Evolutionary conservation across 2,888 invertebrate genomes (phyloP).

Genomic region (Halictus quadricinctus): DNA sequence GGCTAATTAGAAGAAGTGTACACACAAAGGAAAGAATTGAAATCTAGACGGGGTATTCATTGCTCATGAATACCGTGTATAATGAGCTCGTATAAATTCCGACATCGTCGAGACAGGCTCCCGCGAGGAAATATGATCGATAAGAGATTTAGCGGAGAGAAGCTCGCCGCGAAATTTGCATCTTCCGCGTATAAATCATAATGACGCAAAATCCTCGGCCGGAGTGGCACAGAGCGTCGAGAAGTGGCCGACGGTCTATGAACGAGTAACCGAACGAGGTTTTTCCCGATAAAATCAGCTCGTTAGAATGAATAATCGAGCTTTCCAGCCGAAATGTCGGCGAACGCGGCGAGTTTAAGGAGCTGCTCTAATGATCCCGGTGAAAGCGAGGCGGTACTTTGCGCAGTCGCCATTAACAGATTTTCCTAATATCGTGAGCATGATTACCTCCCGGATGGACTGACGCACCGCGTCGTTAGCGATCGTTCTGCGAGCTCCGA

Average conservation of each 20-base stretch:
- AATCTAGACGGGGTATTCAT: neutral
- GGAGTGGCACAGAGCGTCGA: constrained; percentile 1
- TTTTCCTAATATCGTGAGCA: constrained; percentile 22
- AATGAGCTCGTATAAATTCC: constrained; percentile 3
- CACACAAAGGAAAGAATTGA: neutral
- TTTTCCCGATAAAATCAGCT: constrained; percentile 63
- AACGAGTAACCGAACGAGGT: neutral
- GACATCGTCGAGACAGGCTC: neutral
- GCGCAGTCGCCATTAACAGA: constrained; percentile 43
- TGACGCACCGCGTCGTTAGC: neutral
- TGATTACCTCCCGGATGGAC: neutral
- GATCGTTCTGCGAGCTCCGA: neutral
- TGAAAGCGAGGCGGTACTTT: constrained; percentile 44
- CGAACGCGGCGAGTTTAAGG: constrained; percentile 25
- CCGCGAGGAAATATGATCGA: neutral
- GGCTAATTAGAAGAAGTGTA: neutral
- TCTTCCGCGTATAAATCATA: constrained; percentile 28
- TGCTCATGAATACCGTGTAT: neutral
- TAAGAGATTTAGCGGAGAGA: constrained; percentile 11
- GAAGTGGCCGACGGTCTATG: neutral
- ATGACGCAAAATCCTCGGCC: neutral
- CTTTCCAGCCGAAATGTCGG: constrained; percentile 39
- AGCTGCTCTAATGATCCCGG: constrained; percentile 49
- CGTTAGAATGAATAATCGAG: constrained; percentile 62
- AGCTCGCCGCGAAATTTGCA: constrained; percentile 14